Evolutionary conservation across 2,797 vertebrate species (phyloP).

Genomic region (Leptodactylus fallax): DNA sequence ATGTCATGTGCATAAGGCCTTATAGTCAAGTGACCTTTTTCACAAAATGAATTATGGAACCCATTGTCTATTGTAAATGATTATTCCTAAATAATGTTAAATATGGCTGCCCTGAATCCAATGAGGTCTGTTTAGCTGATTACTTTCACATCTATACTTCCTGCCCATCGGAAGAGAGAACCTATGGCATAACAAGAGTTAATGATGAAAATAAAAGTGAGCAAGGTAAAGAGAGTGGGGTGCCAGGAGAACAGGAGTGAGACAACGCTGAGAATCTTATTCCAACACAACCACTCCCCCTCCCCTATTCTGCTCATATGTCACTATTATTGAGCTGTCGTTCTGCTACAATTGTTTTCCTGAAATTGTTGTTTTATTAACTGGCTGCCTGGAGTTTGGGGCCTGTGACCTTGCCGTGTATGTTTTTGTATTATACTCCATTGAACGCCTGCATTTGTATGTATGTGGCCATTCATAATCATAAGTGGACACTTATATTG

Average conservation of each 20-base stretch:
- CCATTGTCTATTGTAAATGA: not conserved
- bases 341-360: conserved; percentile 65
- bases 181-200: conserved; percentile 19
- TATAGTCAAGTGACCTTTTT: not conserved
- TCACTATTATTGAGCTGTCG: conserved; percentile 65
- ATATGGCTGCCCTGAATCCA: not conserved
- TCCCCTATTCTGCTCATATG: conserved; percentile 61
- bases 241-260: conserved; percentile 27
- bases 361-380: conserved; percentile 64
- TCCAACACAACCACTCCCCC: conserved; percentile 40
- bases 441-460: conserved; percentile 48
- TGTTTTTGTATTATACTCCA: conserved; percentile 56
- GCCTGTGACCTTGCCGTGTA: conserved; percentile 58
- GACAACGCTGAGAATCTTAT: conserved; percentile 44
- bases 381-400: conserved; percentile 61
- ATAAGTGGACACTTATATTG: conserved; percentile 61
- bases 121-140: no score
- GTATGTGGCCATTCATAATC: conserved; percentile 61
- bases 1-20: no score
- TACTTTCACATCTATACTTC: not conserved
- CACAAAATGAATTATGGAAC: not conserved
- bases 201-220: conserved; percentile 28
- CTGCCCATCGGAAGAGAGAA: not conserved
- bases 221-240: conserved; percentile 4
- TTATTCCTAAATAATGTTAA: not conserved